These are phyloP conservation scores for Zygogramma bicolorata DNA, from an alignment of 2,888 invertebrate species.

Conservation along the genomic window DNA sequence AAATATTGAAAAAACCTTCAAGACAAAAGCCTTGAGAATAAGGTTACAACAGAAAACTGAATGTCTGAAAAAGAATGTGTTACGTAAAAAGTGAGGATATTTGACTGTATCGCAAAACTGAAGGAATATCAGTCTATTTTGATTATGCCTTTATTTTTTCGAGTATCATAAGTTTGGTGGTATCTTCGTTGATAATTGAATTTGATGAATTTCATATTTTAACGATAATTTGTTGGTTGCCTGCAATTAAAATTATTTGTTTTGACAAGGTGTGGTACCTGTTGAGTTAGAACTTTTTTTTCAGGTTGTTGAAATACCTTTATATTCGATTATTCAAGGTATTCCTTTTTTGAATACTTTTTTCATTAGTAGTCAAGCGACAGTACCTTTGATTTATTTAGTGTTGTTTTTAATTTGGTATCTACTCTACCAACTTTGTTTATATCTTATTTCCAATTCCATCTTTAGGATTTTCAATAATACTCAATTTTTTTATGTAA, in stretches of 20 bases:
- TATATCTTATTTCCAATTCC: background rate
- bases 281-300: background rate
- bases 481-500: slow-evolving; percentile 7
- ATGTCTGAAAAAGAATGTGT: slow-evolving; percentile 41
- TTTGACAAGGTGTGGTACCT: background rate
- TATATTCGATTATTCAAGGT: background rate
- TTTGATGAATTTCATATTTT: background rate
- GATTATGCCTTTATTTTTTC: slow-evolving; percentile 9
- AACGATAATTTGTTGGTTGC: background rate
- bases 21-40: slow-evolving; percentile 39
- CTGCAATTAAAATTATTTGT: background rate
- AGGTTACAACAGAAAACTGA: slow-evolving; percentile 50
- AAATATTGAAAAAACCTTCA: slow-evolving; percentile 26
- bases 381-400: slow-evolving; percentile 11
- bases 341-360: slow-evolving; percentile 9
- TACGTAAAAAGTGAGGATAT: slow-evolving; percentile 36
- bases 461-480: slow-evolving; percentile 25
- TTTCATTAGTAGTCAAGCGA: background rate
- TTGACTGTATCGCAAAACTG: slow-evolving; percentile 1
- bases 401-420: slow-evolving; percentile 15
- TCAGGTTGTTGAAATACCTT: background rate
- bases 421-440: background rate
- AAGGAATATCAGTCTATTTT: slow-evolving; percentile 18
- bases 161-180: background rate
- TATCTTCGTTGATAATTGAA: background rate